phyloP scores from a whole-genome alignment of 2,113 vertebrate genomes.

The Chlamydotis undulata region DNA sequence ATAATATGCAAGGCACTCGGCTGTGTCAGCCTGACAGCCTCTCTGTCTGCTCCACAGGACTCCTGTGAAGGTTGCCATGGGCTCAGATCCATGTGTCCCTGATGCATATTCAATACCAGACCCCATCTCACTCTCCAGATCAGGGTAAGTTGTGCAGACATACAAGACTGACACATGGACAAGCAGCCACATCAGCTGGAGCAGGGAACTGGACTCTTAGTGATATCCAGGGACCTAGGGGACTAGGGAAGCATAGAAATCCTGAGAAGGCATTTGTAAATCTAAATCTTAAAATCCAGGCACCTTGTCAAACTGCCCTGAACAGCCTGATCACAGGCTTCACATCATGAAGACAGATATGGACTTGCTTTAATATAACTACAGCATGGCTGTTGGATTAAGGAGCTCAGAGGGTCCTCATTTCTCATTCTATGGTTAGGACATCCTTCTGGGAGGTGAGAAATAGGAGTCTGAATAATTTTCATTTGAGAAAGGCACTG shows the following conservation, averaged over 20 bases:
- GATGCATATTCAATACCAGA: conserved; percentile 68
- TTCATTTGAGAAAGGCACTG: background rate
- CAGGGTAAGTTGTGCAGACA: conserved; percentile 2
- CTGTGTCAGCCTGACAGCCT: conserved; percentile 64
- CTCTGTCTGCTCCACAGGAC: conserved; percentile 62
- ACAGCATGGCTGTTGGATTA: background rate
- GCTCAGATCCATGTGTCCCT: conserved; percentile 64
- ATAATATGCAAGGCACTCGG: conserved; percentile 52
- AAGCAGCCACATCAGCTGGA: conserved; percentile 20
- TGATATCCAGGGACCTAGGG: background rate
- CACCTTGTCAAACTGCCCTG: background rate
- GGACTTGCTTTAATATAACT: background rate
- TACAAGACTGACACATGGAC: background rate
- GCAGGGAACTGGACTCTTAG: background rate
- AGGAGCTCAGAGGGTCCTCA: background rate
- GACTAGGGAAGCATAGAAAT: background rate
- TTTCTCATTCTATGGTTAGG: background rate
- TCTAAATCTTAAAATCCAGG: background rate
- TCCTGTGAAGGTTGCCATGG: conserved; percentile 65
- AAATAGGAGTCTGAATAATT: background rate
- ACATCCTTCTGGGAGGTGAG: background rate
- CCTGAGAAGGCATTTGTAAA: conserved; percentile 16
- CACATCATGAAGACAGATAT: background rate
- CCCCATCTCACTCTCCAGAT: conserved; percentile 32
- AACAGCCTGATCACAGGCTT: background rate